Evolutionary conservation across 2,113 vertebrate species (phyloP), one percentile per base, ranked within the genome.

Genomic region (Barbus barbus): DNA sequence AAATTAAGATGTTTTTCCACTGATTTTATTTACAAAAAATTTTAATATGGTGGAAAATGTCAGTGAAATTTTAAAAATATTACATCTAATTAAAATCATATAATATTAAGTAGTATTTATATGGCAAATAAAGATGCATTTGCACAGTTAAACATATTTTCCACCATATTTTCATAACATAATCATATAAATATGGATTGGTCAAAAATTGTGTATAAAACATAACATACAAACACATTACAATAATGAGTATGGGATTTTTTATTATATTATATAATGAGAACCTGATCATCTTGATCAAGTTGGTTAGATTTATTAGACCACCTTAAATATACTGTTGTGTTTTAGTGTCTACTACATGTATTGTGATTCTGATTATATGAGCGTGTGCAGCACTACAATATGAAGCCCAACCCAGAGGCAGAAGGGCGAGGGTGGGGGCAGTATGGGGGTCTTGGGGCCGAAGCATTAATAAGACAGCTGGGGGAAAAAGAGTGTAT

Each of bases 401-500:
- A 78, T n/a, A n/a, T 4, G 31, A 78, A 58, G 51, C 75, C 22
- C 31, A 16, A n/a, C 53, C 20, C 53, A 36, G 46, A 65, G 16
- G 60, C 77, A 65, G 77, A 36, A 60, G 14, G 84, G 8, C n/a
- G n/a, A 48, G 9, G 51, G 44, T 31, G 58, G 61, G 51, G 41
- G 77, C 38, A 79, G 56, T 28, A 46, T 26, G 67, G 58, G 69
- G 79, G 71, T 46, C 46, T 80, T 56, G 46, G 65, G 83, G 53
- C 20, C 8, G 48, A 73, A 46, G 56, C 82, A 65, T 80, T 85
- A 86, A 86, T 86, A 80, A 84, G 80, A 82, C 75, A 83, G 78
- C 82, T 82, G 78, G 84, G 41, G 63, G 38, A 22, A 65, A 86
- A 28, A 80, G 76, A 73, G 69, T 13, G 38, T 60, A 58, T 56